phyloP scores from a whole-genome alignment of 2,888 invertebrate genomes.

The Schizotus pectinicornis region DNA sequence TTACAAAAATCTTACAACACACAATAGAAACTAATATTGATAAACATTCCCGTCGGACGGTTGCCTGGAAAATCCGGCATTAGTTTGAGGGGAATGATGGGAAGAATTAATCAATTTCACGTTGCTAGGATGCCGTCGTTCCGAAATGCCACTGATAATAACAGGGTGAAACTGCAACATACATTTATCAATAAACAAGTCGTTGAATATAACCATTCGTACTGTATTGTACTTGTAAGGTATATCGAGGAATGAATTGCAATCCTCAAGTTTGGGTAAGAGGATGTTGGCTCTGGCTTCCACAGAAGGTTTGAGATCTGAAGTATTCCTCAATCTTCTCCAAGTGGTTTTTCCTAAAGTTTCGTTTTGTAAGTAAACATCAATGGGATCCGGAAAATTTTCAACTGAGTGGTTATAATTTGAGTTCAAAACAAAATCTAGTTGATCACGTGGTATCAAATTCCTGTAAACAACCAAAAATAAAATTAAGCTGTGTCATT shows the following conservation, averaged over 20 bases:
- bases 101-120: slow-evolving; percentile 83
- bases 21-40: slow-evolving; percentile 14
- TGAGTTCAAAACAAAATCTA: slow-evolving; percentile 71
- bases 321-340: slow-evolving; percentile 71
- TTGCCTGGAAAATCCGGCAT: slow-evolving; percentile 81
- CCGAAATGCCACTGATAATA: slow-evolving; percentile 67
- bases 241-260: background rate
- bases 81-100: slow-evolving; percentile 79
- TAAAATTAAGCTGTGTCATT: background rate
- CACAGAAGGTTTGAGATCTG: slow-evolving; percentile 49
- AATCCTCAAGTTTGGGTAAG: slow-evolving; percentile 35
- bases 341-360: slow-evolving; percentile 68
- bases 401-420: slow-evolving; percentile 73
- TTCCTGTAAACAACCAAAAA: slow-evolving; percentile 37
- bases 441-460: slow-evolving; percentile 67
- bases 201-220: background rate
- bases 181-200: background rate
- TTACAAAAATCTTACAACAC: background rate
- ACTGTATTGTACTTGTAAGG: slow-evolving; percentile 9
- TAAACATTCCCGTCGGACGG: slow-evolving; percentile 67
- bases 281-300: slow-evolving; percentile 3
- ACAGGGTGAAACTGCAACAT: slow-evolving; percentile 63
- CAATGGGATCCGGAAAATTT: slow-evolving; percentile 67
- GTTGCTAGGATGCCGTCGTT: slow-evolving; percentile 72
- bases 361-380: slow-evolving; percentile 72